phyloP scores from a whole-genome alignment of 2,113 vertebrate genomes.

The Bufo gargarizans region DNA sequence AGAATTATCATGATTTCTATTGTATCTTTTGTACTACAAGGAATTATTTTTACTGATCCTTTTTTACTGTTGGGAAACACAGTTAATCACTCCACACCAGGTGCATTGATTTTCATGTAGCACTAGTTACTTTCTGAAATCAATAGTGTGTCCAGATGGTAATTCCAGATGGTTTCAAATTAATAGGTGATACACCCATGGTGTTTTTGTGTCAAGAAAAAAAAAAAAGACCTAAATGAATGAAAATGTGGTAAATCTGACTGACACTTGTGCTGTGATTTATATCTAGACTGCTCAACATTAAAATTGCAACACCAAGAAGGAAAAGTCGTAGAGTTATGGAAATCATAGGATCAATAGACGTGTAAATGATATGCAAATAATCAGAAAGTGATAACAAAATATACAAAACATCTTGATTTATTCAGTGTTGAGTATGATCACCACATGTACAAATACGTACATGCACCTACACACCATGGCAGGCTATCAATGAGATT shows the following conservation, averaged over 20 bases:
- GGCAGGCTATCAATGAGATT: no score
- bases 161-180: slow-evolving; percentile 40
- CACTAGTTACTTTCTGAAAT: slow-evolving; percentile 44
- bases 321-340: no score
- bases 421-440: no score
- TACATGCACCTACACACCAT: no score
- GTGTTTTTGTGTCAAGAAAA: slow-evolving; percentile 31
- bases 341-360: no score
- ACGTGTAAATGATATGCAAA: no score
- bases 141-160: slow-evolving; percentile 43
- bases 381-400: no score
- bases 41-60: neutral
- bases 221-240: neutral
- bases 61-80: neutral
- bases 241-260: slow-evolving; percentile 35
- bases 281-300: no score
- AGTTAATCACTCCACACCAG: slow-evolving; percentile 15
- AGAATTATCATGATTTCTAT: neutral
- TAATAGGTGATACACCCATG: slow-evolving; percentile 50
- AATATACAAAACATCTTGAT: no score
- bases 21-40: neutral
- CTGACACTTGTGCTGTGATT: neutral
- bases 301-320: no score
- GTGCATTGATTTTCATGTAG: slow-evolving; percentile 48
- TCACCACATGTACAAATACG: no score